Evolutionary conservation across 2,113 vertebrate species (phyloP).

Genomic region (Paradisaea rubra): DNA sequence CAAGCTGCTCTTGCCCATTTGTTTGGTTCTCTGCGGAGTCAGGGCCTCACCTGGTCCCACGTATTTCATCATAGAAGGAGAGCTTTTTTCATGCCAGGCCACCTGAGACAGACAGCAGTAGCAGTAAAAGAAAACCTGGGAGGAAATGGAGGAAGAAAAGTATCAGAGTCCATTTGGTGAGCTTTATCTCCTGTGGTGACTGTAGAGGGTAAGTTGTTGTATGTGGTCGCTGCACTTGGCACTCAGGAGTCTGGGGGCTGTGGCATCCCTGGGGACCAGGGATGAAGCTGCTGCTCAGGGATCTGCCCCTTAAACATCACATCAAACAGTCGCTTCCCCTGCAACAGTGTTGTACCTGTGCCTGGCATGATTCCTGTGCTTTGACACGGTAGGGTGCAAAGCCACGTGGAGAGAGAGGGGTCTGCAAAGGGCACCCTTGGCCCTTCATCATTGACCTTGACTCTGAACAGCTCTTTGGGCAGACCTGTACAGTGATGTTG

Average conservation of each 20-base stretch:
- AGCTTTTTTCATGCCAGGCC: not conserved
- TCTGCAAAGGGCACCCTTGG: not conserved
- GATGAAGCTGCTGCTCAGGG: not conserved
- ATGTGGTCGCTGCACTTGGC: not conserved
- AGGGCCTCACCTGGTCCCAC: constrained; percentile 39
- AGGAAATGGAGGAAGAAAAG: not conserved
- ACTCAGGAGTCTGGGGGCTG: not conserved
- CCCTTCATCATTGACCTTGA: accelerated
- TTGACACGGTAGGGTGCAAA: not conserved
- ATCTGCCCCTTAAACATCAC: not conserved
- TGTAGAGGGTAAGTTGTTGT: not conserved
- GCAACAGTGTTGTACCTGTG: not conserved
- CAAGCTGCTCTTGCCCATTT: not conserved
- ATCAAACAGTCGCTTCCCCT: accelerated
- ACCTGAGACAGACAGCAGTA: not conserved
- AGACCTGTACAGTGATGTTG: too few relatives aligned
- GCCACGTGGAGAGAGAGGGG: not conserved
- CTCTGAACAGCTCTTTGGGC: not conserved
- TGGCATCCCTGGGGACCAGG: not conserved
- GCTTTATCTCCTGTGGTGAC: not conserved
- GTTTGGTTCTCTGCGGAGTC: constrained; percentile 26
- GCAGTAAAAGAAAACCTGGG: not conserved
- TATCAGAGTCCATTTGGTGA: not conserved
- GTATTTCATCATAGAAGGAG: constrained; percentile 42
- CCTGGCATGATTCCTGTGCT: not conserved